Evolutionary conservation across 2,113 vertebrate genomes (phyloP), one percentile per base, ranked within the genome.

Genomic region (Probosciger aterrimus): DNA sequence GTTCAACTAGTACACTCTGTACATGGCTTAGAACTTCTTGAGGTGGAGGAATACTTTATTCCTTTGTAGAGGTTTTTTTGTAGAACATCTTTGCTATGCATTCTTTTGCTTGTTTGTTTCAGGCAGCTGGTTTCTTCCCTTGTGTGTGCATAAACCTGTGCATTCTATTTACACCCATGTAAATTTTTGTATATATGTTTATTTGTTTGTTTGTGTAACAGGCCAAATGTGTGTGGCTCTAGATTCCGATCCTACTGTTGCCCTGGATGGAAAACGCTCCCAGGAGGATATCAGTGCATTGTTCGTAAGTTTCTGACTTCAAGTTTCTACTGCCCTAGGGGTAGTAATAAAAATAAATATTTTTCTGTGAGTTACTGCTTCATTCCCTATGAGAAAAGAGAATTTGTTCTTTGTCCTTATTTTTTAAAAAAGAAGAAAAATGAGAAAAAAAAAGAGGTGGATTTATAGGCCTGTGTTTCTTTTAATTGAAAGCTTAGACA

Each of bases 151-250:
- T 86, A 52, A 90, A 83, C 27, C 44, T 18, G 47, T n/a, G 64
- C 23, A 13, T 55, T 68, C 11, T 64, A 3, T 30, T 90, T 57
- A 31, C 18, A 22, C 1, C 30, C 47, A 19, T 64, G 39, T 31
- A 2, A 44, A 0, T 60, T 88, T 95, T 65, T 76, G 9, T 71
- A 4, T 68, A 28, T 8, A 3, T 7, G 10, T 65, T 74, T 76
- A 12, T 67, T 71, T 71, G 7, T 93, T 71, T 95, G 18, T 97
- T 16, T 97, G 10, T 96, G 62, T 90, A 27, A 37, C 96, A 98
- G 98, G 91, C 98, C 98, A 86, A 98, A 98, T 85, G 98, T 98
- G n/a, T 98, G 98, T 94, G 98, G 98, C 91, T 98, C 98, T 92
- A 97, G 98, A 94, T 98, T 98, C 93, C 98, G 97, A 73, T 98